Evolutionary conservation across 2,113 vertebrate species (phyloP).

Genomic region (Chloroceryle aenea): DNA sequence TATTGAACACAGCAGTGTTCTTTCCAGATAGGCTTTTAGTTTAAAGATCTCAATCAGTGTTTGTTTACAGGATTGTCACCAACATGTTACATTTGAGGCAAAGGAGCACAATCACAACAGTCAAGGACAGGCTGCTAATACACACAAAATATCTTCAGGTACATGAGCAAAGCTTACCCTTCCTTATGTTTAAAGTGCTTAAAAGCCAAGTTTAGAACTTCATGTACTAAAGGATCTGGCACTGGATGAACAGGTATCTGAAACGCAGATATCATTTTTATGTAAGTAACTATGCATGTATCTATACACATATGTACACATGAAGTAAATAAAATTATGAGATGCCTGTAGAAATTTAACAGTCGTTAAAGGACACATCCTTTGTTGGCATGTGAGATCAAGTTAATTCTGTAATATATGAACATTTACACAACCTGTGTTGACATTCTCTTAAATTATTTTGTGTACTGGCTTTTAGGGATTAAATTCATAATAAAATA

Average conservation of each 20-base stretch:
- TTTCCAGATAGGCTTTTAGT: background rate
- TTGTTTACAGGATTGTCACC: background rate
- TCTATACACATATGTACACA: background rate
- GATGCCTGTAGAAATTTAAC: background rate
- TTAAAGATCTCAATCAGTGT: background rate
- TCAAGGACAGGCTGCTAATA: background rate
- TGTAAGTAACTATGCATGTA: background rate
- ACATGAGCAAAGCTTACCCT: slow-evolving; percentile 82
- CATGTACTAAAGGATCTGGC: slow-evolving; percentile 97
- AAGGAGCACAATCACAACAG: background rate
- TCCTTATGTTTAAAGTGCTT: slow-evolving; percentile 99
- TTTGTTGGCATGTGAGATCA: background rate
- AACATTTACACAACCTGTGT: background rate
- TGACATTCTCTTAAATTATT: background rate
- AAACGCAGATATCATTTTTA: slow-evolving; percentile 30
- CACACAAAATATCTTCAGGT: background rate
- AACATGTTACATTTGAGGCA: background rate
- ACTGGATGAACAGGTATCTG: slow-evolving; percentile 99
- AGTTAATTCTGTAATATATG: background rate
- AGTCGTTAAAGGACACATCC: background rate
- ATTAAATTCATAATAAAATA: background rate
- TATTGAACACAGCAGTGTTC: background rate
- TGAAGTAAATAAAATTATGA: background rate
- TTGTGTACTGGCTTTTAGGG: background rate
- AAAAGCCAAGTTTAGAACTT: slow-evolving; percentile 99